A percentile compares a stretch with the other conserved stretches of the same genome.
Conservation (phyloP, 2,888 invertebrate genomes). For the Eristalinus sepulchralis region DNA sequence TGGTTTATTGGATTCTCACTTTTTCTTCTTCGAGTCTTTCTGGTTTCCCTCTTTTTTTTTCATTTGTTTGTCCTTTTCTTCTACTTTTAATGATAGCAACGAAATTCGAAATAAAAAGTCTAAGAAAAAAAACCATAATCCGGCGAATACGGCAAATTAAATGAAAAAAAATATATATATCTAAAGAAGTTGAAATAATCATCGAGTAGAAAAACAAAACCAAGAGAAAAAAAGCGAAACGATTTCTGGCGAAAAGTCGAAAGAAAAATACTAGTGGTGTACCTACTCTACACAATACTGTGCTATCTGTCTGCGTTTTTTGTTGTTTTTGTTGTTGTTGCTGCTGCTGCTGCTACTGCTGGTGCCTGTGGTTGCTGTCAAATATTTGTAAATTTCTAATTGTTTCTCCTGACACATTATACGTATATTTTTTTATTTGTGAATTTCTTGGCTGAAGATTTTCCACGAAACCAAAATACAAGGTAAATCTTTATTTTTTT, state of each 20-base stretch:
- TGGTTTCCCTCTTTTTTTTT: constrained; percentile 23
- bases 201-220: constrained; percentile 49
- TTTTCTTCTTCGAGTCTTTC: background rate
- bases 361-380: constrained; percentile 37
- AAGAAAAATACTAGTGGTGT: constrained; percentile 27
- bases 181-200: constrained; percentile 18
- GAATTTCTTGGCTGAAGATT: constrained; percentile 44
- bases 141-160: constrained; percentile 51
- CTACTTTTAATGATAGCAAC: constrained; percentile 30
- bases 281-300: constrained; percentile 21
- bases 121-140: constrained; percentile 20
- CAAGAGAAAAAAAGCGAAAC: constrained; percentile 32
- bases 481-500: constrained; percentile 36
- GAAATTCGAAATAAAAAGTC: constrained; percentile 31
- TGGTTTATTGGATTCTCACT: constrained; percentile 29
- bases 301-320: constrained; percentile 34
- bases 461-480: constrained; percentile 47
- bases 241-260: constrained; percentile 39
- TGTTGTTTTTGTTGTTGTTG: constrained; percentile 37
- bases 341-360: background rate
- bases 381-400: constrained; percentile 15
- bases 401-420: constrained; percentile 1
- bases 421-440: background rate
- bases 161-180: constrained; percentile 15
- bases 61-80: constrained; percentile 25